Base-by-base conservation (phyloP, 92 coral and sea anemone genomes). In the Porites rus region DNA sequence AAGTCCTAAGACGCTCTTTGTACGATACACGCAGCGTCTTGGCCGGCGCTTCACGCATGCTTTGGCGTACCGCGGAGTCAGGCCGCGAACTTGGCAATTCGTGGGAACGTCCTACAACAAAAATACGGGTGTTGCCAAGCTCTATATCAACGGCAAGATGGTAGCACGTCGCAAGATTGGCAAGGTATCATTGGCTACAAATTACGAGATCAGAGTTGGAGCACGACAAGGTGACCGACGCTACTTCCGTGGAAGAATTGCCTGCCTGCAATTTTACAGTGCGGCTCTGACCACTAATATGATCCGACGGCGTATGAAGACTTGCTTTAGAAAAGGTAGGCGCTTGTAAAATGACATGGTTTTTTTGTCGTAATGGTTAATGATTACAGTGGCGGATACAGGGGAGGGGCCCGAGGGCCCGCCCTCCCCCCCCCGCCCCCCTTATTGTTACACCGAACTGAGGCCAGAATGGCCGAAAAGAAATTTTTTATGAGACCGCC, bases 231-330 rank as follows among this genome's bases (percentile, higher is more conserved):
- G 92, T 52, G 95, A 92, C 51, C 69, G 85, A 17, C 89, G 94
- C 7, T 88, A 69, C 76, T 94, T 92, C 92, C 93, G 90, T 7
- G 98, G 98, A 75, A 82, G 93, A 69, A 83, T 94, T 14, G 88
- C 98, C 10, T 94, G 98, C 77, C 69, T 94, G 58, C 96, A 94
- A 84, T 85, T 94, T 22, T 94, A 92, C 76, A 90, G 86, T 64
- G 65, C 73, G 9, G 94, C 98, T 10, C 86, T 94, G 83, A 92
- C 75, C 16, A 89, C 89, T 0, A 80, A 70, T 51, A 85, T 86
- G 82, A 91, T 91, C 31, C 86, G 94, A 12, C 71, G 87, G 80
- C 89, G 91, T 83, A 88, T 78, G 91, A 88, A 74, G 76, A 69
- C 81, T 7, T 91, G 91, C 89, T 89, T 89, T 63, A 84, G 92